Evolutionary conservation across 2,113 vertebrate genomes (phyloP), one percentile per base, ranked within the genome.

Genomic region (Austrofundulus limnaeus): DNA sequence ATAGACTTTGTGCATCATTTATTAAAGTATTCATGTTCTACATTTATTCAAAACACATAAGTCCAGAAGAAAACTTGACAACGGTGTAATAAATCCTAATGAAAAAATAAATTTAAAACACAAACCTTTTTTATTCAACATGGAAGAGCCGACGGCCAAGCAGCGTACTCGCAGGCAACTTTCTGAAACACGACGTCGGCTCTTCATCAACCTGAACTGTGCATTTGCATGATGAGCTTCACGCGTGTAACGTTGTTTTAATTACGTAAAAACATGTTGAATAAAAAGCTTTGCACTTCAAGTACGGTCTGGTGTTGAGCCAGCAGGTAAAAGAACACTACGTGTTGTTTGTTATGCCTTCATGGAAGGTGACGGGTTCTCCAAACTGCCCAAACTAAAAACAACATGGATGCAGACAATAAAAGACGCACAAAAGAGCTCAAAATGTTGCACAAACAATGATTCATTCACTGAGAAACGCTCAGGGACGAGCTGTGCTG

Each of bases 291-390:
- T 81, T 77, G 71, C 66, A 65, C 67, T 87, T 91, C 83, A 90
- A 89, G 89, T 90, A 85, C 75, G 64, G 37, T 70, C 77, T 80
- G 80, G 78, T n/a, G n/a, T 19, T 48, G 41, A 81, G 79, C 72
- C 78, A 85, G 81, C 52, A 60, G 81, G 79, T 75, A 64, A 65
- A 75, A 45, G 65, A 86, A 82, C 88, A 90, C 86, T 88, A 43
- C 78, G 66, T 77, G 83, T 86, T 88, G 79, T 78, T 81, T 39
- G 19, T 61, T 79, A 60, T 68, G 81, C 91, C 91, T 92, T 92
- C 91, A 92, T 88, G 85, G 91, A 92, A 92, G 91, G 91, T 87
- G 85, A 90, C 72, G 59, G 72, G 61, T 70, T 81, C 86, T 85
- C 83, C 80, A 83, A 84, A 81, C 70, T 71, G 82, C 85, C 37